Evolutionary conservation across 2,797 vertebrate species (phyloP).

Genomic region (Eospalax fontanierii): DNA sequence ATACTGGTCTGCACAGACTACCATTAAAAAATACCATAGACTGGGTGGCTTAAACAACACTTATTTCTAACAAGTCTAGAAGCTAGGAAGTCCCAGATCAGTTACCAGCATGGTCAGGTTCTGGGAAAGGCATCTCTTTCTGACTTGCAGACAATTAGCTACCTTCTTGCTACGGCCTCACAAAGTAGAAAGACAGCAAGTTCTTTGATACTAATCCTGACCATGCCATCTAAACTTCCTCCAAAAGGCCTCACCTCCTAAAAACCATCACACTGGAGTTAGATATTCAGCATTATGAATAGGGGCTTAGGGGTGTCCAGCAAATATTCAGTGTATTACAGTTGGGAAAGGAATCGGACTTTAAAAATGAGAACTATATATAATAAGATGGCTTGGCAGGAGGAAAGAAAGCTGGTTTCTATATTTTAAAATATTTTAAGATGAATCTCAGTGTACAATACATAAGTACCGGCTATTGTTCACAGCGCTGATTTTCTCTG

Average conservation of each 20-base stretch:
- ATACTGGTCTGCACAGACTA: neutral
- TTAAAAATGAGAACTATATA: constrained; percentile 15
- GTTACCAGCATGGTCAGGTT: neutral
- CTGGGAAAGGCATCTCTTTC: neutral
- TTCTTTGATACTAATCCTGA: neutral
- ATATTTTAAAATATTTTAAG: constrained; percentile 37
- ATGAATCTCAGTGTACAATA: constrained; percentile 28
- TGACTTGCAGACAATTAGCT: neutral
- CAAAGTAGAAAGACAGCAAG: neutral
- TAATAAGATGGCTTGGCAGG: neutral
- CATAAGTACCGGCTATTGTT: constrained; percentile 10
- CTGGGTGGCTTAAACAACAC: neutral
- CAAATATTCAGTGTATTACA: neutral
- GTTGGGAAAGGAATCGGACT: neutral
- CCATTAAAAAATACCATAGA: neutral
- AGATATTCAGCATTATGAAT: neutral
- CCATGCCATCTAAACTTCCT: neutral
- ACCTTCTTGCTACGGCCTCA: neutral
- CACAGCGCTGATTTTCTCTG: constrained; percentile 17
- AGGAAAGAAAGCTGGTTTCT: neutral
- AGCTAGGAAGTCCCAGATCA: neutral
- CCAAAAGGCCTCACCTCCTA: neutral
- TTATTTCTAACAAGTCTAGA: constrained; percentile 41
- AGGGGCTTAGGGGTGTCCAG: neutral
- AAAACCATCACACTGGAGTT: neutral